Evolutionary conservation across 2,113 vertebrate species (phyloP).

Genomic region (Chunga burmeisteri): DNA sequence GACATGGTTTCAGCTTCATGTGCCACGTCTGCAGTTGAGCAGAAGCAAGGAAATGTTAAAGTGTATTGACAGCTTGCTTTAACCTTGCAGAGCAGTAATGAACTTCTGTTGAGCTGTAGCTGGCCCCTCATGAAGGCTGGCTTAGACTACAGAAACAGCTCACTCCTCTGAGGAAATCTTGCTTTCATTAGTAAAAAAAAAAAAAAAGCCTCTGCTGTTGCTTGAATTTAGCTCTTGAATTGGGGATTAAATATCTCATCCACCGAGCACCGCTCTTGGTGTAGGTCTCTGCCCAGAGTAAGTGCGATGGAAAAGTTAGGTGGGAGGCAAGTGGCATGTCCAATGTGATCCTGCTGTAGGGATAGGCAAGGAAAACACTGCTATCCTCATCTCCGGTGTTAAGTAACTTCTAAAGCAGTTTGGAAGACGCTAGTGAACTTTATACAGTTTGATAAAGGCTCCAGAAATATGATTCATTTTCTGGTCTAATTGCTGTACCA

Average conservation of each 20-base stretch:
- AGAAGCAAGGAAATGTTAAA: neutral
- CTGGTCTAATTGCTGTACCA: neutral
- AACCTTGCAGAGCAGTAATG: neutral
- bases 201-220: neutral
- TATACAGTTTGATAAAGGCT: neutral
- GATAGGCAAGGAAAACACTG: neutral
- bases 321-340: neutral
- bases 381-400: neutral
- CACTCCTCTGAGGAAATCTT: neutral
- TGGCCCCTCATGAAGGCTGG: neutral
- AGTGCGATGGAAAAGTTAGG: neutral
- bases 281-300: neutral
- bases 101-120: neutral
- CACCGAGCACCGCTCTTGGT: neutral
- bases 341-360: neutral
- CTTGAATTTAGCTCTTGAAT: neutral
- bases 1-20: neutral
- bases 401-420: neutral
- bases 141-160: neutral
- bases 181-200: neutral
- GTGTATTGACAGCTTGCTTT: neutral
- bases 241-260: neutral
- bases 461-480: constrained; percentile 21
- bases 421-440: neutral
- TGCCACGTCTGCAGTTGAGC: constrained; percentile 23